phyloP scores from a whole-genome alignment of 2,888 invertebrate genomes.

The Chrysotoxum bicinctum region DNA sequence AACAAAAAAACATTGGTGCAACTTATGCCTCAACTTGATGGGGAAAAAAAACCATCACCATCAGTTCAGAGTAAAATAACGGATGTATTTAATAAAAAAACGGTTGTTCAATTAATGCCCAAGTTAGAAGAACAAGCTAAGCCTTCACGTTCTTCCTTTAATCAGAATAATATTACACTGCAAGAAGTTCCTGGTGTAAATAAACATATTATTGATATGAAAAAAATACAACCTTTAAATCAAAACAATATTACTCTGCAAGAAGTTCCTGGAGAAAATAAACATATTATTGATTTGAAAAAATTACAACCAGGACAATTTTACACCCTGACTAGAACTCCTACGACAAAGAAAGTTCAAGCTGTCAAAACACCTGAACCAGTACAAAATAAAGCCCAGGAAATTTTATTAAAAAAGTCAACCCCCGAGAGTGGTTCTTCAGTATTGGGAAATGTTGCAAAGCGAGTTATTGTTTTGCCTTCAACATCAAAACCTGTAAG shows the following conservation, averaged over 20 bases:
- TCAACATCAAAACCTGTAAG: slow-evolving; percentile 25
- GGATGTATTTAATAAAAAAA: slow-evolving; percentile 72
- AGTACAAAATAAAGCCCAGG: slow-evolving; percentile 23
- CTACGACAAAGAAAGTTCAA: slow-evolving; percentile 10
- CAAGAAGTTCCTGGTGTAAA: slow-evolving; percentile 27
- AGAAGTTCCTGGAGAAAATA: slow-evolving; percentile 39
- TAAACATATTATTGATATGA: slow-evolving; percentile 54
- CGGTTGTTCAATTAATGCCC: slow-evolving; percentile 35
- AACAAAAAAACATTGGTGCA: slow-evolving; percentile 50
- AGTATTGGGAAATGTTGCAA: slow-evolving; percentile 17
- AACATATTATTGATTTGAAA: slow-evolving; percentile 56
- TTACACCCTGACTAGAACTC: slow-evolving; percentile 65
- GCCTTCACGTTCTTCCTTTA: not conserved
- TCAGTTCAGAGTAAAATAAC: slow-evolving; percentile 74
- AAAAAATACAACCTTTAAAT: slow-evolving; percentile 33
- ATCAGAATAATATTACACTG: slow-evolving; percentile 1
- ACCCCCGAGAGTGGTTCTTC: not conserved
- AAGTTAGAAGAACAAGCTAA: slow-evolving; percentile 30
- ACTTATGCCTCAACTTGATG: slow-evolving; percentile 44
- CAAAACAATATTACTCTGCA: slow-evolving; percentile 12
- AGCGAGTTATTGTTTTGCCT: slow-evolving; percentile 55
- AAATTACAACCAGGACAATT: slow-evolving; percentile 73
- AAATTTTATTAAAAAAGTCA: slow-evolving; percentile 9
- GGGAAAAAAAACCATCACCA: not conserved
- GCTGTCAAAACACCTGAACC: slow-evolving; percentile 14